Evolutionary conservation across 2,888 invertebrate species (phyloP).

Genomic region (Pherbina coryleti): DNA sequence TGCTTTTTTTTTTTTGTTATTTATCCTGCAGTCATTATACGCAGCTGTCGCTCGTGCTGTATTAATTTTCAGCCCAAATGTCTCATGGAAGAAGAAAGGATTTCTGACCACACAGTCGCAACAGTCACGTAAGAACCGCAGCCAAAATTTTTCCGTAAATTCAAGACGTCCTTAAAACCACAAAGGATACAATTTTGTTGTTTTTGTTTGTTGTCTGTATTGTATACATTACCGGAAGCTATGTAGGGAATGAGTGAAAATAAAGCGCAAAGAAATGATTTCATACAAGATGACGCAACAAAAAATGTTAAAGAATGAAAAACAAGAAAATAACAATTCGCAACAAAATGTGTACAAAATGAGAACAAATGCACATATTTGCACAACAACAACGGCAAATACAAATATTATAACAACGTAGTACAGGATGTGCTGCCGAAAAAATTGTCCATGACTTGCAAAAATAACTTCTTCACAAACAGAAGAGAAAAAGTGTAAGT

Average conservation of each 20-base stretch:
- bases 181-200: background rate
- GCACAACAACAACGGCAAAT: background rate
- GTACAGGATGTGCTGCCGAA: no score
- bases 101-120: background rate
- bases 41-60: constrained; percentile 13
- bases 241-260: background rate
- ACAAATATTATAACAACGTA: no score
- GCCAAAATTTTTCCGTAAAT: background rate
- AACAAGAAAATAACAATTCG: no score
- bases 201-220: background rate
- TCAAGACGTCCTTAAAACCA: background rate
- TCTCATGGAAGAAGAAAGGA: background rate
- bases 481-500: no score
- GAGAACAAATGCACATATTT: background rate
- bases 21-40: background rate
- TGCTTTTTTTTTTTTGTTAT: background rate
- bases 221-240: constrained; percentile 25
- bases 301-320: background rate
- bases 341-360: constrained; percentile 9
- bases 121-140: background rate
- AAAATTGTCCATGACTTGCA: no score
- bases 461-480: no score
- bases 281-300: constrained; percentile 16
- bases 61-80: background rate
- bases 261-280: background rate